Evolutionary conservation across 2,113 vertebrate species (phyloP).

Genomic region (Ailuropoda melanoleuca): DNA sequence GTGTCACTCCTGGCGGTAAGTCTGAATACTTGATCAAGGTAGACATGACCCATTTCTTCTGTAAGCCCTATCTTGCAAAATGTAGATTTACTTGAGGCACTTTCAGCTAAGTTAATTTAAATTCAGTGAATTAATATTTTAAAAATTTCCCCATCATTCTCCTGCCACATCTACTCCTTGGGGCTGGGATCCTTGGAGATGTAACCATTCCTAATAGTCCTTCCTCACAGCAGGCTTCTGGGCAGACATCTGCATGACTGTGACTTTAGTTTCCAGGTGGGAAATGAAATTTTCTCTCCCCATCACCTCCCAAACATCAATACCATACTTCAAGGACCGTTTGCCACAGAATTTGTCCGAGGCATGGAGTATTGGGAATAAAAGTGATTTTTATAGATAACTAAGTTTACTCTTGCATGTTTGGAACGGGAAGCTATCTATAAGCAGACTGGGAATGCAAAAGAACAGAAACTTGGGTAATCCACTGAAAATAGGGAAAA

Average conservation of each 20-base stretch:
- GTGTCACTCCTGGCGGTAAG: neutral
- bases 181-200: neutral
- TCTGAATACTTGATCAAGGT: neutral
- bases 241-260: neutral
- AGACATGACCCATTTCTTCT: neutral
- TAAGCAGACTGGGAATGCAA: neutral
- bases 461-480: neutral
- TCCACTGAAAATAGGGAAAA: neutral
- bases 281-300: neutral
- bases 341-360: neutral
- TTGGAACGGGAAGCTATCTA: neutral
- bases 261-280: neutral
- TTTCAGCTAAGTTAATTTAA: neutral
- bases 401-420: neutral
- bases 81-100: neutral
- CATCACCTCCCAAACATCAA: neutral
- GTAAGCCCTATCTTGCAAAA: neutral
- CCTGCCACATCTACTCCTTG: neutral
- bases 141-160: neutral
- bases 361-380: neutral
- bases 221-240: neutral
- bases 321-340: accelerated
- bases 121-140: neutral
- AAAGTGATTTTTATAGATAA: neutral
- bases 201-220: neutral